phyloP scores from a whole-genome alignment of 2,113 vertebrate species.

The Saimiri boliviensis region DNA sequence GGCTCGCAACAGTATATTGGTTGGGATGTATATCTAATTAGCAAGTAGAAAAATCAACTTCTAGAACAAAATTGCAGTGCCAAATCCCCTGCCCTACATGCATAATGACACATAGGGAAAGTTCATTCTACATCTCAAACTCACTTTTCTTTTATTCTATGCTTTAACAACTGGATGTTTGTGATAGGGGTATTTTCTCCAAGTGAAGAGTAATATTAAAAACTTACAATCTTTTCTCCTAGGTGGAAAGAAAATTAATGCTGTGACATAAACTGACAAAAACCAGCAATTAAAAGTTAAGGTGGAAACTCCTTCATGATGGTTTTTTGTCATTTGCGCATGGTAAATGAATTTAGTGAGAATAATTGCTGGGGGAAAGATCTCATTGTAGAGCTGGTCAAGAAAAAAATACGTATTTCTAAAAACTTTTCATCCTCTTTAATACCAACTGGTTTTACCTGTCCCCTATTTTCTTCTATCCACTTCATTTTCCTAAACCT shows the following conservation, averaged over 20 bases:
- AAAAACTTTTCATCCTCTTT: background rate
- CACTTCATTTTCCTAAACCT: constrained; percentile 1
- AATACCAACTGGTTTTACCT: background rate
- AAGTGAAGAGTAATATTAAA: constrained; percentile 58
- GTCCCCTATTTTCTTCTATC: background rate
- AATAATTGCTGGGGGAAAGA: background rate
- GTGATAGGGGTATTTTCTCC: constrained; percentile 42
- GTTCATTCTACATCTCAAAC: background rate
- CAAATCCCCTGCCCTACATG: background rate
- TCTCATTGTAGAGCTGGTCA: background rate
- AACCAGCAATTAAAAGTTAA: constrained; percentile 52
- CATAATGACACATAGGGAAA: background rate
- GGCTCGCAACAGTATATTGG: background rate
- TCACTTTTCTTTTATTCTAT: constrained; percentile 60
- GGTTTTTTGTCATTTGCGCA: background rate
- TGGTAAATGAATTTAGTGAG: constrained; percentile 29
- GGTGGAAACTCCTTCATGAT: background rate
- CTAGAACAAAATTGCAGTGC: background rate
- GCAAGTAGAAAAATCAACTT: background rate
- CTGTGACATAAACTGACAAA: constrained; percentile 61
- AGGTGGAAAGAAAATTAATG: constrained; percentile 67
- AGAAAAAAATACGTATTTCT: background rate
- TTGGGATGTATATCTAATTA: background rate
- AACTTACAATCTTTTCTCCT: constrained; percentile 23
- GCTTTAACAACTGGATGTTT: constrained; percentile 37